Evolutionary conservation across 1,140 invertebrate genomes (phyloP).

Genomic region (Ceratosolen fusciceps): DNA sequence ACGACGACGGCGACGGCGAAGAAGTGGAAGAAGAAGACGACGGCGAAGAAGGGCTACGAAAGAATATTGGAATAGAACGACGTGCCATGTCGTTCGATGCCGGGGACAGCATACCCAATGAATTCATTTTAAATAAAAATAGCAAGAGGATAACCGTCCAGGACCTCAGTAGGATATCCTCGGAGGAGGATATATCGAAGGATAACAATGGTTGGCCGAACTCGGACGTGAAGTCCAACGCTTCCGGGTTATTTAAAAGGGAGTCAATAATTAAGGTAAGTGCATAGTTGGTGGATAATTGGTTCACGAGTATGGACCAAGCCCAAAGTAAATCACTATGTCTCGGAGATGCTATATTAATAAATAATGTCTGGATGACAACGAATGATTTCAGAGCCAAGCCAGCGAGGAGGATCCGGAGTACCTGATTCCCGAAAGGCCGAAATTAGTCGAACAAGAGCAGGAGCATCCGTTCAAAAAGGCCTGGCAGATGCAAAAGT

Average conservation of each 20-base stretch:
- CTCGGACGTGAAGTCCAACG: conserved; percentile 51
- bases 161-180: conserved; percentile 61
- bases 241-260: conserved; percentile 64
- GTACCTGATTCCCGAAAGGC: conserved; percentile 67
- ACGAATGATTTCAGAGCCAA: conserved; percentile 57
- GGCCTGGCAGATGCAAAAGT: conserved; percentile 70
- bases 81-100: conserved; percentile 60
- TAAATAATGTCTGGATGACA: neutral
- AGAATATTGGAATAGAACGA: conserved; percentile 55
- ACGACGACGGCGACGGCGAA: conserved; percentile 58
- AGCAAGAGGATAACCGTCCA: conserved; percentile 63
- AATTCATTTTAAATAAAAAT: conserved; percentile 60
- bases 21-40: conserved; percentile 58
- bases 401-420: conserved; percentile 70
- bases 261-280: conserved; percentile 65
- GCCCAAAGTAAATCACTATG: too few species aligned
- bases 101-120: conserved; percentile 55
- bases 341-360: too few species aligned
- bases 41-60: conserved; percentile 46
- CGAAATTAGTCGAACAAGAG: conserved; percentile 68
- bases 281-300: too few species aligned
- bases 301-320: too few species aligned
- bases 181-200: conserved; percentile 53
- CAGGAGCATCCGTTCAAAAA: conserved; percentile 69
- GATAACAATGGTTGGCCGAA: conserved; percentile 50